A percentile compares a stretch with the other conserved stretches of the same genome.
These are phyloP conservation scores for Pseudoatta argentina DNA, from an alignment of 1,140 invertebrate genomes.

Conservation along the genomic window DNA sequence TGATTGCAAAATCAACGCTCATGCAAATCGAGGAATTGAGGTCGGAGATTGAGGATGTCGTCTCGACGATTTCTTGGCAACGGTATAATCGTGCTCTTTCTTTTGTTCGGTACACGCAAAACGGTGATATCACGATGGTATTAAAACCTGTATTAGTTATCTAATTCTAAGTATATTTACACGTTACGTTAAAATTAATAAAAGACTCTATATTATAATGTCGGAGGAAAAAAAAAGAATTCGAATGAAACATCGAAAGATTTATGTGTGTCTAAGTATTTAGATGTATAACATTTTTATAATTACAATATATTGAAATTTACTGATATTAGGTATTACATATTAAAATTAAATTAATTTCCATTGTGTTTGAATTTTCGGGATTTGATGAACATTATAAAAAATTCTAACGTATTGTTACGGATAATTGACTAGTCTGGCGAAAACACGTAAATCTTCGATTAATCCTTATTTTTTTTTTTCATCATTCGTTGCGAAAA, in stretches of 20 bases:
- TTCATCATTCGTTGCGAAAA: slow-evolving; percentile 40
- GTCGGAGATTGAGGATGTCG: slow-evolving; percentile 52
- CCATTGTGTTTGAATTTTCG: neutral
- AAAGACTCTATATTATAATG: neutral
- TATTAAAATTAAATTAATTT: neutral
- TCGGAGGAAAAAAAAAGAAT: neutral
- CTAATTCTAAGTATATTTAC: neutral
- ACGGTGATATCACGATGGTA: neutral
- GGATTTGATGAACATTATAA: neutral
- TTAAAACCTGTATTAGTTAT: slow-evolving; percentile 25
- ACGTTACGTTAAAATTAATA: neutral
- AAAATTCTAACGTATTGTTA: neutral
- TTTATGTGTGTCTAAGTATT: neutral
- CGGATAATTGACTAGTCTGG: neutral
- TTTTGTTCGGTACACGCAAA: slow-evolving; percentile 12
- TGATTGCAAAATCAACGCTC: slow-evolving; percentile 17
- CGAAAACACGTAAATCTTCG: slow-evolving; percentile 27
- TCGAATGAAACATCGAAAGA: too few species aligned
- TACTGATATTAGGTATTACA: neutral
- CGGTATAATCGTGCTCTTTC: slow-evolving; percentile 34
- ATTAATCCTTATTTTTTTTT: slow-evolving; percentile 52
- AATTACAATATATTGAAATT: neutral
- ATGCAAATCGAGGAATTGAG: slow-evolving; percentile 44
- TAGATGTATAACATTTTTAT: neutral
- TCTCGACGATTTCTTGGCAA: slow-evolving; percentile 43